Base-by-base conservation (phyloP, 2,797 vertebrate genomes). In the Anisognathus igniventris region DNA sequence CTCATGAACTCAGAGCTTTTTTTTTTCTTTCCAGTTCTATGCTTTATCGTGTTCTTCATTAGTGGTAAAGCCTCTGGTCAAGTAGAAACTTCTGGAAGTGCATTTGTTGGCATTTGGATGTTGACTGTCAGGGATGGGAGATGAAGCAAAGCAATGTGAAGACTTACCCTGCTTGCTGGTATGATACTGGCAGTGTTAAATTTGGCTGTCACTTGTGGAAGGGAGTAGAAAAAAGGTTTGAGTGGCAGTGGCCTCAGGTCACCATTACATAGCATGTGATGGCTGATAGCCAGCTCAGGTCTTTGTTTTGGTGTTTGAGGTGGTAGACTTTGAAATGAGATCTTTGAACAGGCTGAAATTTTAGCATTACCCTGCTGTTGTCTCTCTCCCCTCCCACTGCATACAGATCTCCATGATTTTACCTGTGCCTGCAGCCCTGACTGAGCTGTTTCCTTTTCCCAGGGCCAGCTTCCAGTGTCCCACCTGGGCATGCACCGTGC, bases 401-500 rank as follows among this genome's bases (percentile, higher is more conserved):
- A 25, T 12, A 5, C 39, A 35, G 35, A 27, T 79, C 22, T 70
- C 54, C 54, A 7, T 54, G 50, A 33, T 27, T 77, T 54, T 20
- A 9, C 72, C 18, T 37, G 33, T 1, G 0, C 16, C 10, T 4
- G 12, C 42, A 75, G 62, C 47, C 67, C 64, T 92, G 64, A 94
- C 92, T 31, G 48, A 93, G 74, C 39, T 90, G 68, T 81, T 81
- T 89, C 77, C 75, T 84, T 68, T 72, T 78, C 77, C 56, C 80
- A 98, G 97, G 96, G 77, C 64, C 80, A 81, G 57, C 83, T 95
- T 95, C 87, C 72, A 65, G 74, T 48, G 93, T 75, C 86, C 77
- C 64, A 11, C 24, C 64, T 87, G 94, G 92, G 94, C 91, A 95
- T 87, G 75, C 60, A 53, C 72, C 39, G 3, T 96, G 71, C 98